Base-by-base conservation (phyloP, 2,888 invertebrate genomes). In the Cartodere bifasciata region DNA sequence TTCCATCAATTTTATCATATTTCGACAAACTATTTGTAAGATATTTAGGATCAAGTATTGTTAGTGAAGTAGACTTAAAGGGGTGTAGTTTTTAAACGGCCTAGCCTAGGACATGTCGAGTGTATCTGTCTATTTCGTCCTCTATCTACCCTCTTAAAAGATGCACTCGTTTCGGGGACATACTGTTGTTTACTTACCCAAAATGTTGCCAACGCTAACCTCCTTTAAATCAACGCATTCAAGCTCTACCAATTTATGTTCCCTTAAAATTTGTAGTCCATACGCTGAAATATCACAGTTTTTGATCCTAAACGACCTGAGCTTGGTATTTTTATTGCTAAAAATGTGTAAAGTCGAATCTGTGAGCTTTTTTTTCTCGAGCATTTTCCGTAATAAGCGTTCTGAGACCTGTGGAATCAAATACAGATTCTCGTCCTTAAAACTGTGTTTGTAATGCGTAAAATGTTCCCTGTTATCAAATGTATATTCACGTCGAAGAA, bases 311-410 rank as follows among this genome's bases (percentile, higher is more conserved):
- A 78, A 72, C 27, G 64, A 62, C 41, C 65, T 64, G 37, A 79
- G 55, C 46, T 68, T 64, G 14, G 76, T 74, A 23, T 68, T 64
- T 45, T 60, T 63, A 10, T 68, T 62, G 43, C 68, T 64, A 52
- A 76, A 78, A 26, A 78, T 52, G 29, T 67, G 64, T 36, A 78
- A 57, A 1, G 70, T 68, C 26, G 68, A 60, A 52, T 79, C 75
- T 17, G 63, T 68, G 5, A 79, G 55, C 28, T 66, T 58, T 42
- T 68, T 64, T 40, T 68, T 70, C 39, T 70, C 65, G 37, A 69
- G 65, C 17, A 78, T 58, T 34, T 53, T 56, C 13, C 34, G 30
- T 29, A 78, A 52, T 13, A 75, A 51, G 41, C 63, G 64, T 45
- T 74, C 72, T 1, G 72, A 69, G 30, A 74, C 56, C 47, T 67